Evolutionary conservation across 2,888 invertebrate genomes (phyloP).

Genomic region (Andrena marginata): DNA sequence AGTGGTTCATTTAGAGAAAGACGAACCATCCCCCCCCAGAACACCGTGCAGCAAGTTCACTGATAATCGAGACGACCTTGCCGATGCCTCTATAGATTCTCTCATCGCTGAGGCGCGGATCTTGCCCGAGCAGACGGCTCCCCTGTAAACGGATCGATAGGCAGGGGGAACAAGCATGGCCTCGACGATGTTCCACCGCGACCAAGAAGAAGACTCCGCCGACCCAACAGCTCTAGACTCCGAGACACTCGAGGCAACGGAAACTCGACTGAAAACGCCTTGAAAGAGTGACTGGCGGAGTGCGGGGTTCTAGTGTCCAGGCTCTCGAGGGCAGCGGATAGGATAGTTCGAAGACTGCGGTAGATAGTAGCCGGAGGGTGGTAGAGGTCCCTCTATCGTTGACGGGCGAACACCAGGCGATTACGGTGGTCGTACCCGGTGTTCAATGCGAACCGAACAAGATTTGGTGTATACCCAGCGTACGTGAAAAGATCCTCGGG

Average conservation of each 20-base stretch:
- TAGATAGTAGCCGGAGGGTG: constrained; percentile 1
- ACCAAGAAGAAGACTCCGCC: background rate
- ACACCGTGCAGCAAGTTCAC: background rate
- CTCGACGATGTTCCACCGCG: background rate
- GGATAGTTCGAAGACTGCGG: background rate
- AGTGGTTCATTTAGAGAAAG: no score
- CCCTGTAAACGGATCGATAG: constrained; percentile 24
- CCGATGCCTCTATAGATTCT: background rate
- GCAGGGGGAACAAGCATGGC: constrained; percentile 3
- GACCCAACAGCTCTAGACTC: background rate
- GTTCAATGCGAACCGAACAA: constrained; percentile 77
- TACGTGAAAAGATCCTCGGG: constrained; percentile 81
- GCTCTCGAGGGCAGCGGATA: background rate
- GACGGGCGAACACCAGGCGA: constrained; percentile 7
- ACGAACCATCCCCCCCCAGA: no score
- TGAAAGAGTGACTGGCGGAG: background rate
- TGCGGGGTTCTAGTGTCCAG: background rate
- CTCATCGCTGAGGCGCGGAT: constrained; percentile 16
- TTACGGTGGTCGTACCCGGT: constrained; percentile 44
- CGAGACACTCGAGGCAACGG: background rate
- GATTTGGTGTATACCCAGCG: constrained; percentile 80
- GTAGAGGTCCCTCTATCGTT: constrained; percentile 15
- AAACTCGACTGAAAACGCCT: background rate
- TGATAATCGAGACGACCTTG: background rate
- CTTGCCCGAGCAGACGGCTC: background rate